phyloP scores from a whole-genome alignment of 2,113 vertebrate species.

The Sula dactylatra region DNA sequence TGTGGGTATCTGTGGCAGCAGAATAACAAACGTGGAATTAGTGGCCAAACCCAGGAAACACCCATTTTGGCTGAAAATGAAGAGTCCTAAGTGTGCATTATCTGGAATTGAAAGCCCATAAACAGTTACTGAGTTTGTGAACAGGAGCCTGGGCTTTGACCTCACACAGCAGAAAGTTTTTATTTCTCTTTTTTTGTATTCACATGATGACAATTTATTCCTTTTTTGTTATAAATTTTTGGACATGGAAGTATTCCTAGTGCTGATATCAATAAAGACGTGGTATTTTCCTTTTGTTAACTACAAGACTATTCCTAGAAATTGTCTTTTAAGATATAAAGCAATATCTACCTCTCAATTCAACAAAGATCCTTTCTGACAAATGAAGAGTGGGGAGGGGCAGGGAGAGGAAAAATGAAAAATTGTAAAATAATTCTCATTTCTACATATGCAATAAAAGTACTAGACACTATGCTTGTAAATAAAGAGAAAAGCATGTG shows the following conservation, averaged over 20 bases:
- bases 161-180: neutral
- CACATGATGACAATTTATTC: neutral
- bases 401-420: neutral
- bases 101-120: neutral
- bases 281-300: neutral
- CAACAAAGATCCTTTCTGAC: neutral
- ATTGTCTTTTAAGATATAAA: neutral
- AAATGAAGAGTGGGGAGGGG: neutral
- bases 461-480: neutral
- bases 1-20: neutral
- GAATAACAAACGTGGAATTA: neutral
- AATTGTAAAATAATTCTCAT: neutral
- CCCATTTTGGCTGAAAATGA: neutral
- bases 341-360: neutral
- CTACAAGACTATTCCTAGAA: neutral
- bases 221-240: neutral
- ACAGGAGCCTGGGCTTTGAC: neutral
- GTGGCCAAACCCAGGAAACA: neutral
- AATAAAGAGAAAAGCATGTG: neutral
- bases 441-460: neutral
- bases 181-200: neutral
- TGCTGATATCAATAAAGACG: neutral
- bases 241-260: neutral
- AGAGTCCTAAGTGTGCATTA: accelerated
- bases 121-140: neutral